Base-by-base conservation (phyloP, 2,797 vertebrate genomes). In the Morus bassanus region DNA sequence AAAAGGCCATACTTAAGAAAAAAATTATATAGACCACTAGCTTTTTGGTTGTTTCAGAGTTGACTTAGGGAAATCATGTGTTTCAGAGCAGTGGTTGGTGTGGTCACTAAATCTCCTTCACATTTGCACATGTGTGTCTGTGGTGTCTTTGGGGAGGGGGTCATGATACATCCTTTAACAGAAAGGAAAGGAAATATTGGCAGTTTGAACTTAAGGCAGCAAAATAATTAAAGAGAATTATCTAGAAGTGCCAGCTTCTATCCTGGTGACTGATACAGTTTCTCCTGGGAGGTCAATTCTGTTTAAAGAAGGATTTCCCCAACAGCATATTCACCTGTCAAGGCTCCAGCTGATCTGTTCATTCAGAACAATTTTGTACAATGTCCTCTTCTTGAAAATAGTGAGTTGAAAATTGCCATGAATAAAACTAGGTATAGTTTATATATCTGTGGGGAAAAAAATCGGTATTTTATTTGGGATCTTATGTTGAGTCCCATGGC, bases 41-140 rank as follows among this genome's bases (percentile, higher is more conserved):
- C 18, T n/a, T 2, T 22, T 18, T 83, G 72, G 27, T 24, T 35
- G 33, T 51, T 63, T 30, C 11, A 53, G 19, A 35, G 65, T 39
- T 30, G 61, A 31, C 1, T 53, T 23, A 2, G 0, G 5, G 48
- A 54, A 75, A 30, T 84, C 3, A 0, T 3, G 0, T 39, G 37
- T 61, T 72, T 28, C 37, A 57, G 59, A 41, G 68, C 54, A 22
- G n/a, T 1, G 35, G 11, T 23, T 64, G 85, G 15, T 31, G 73
- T 15, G 24, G 27, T 43, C 54, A 10, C 43, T 56, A 1, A 5
- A 8, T 23, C 22, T 81, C 30, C 31, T 33, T 61, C 12, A 1
- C 28, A 6, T 56, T 18, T 24, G 24, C 2, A 0, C 8, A 4
- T 11, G 11, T 51, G 33, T 21, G 19, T 18, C 37, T 31, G 79